These are phyloP conservation scores for Elymnias hypermnestra DNA, from an alignment of 1,140 invertebrate genomes.

Conservation along the genomic window DNA sequence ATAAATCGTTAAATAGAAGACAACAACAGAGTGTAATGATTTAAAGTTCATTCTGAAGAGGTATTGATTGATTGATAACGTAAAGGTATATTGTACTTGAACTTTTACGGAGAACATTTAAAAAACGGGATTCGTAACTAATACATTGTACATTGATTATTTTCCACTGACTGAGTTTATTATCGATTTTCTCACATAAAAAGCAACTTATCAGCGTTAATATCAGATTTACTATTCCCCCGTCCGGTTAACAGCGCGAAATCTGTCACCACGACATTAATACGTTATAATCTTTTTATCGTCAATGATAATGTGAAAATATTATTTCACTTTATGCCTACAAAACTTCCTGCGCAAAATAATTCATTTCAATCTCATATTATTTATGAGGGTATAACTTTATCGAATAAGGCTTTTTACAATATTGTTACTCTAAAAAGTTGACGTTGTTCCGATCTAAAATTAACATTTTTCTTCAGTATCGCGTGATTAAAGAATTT, in stretches of 20 bases:
- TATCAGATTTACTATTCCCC: conserved; percentile 33
- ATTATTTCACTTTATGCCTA: conserved; percentile 7
- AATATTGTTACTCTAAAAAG: no score
- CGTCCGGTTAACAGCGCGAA: conserved; percentile 27
- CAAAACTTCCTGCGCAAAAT: neutral
- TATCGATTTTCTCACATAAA: conserved; percentile 48
- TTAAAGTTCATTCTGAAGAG: no score
- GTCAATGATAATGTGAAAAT: conserved; percentile 22
- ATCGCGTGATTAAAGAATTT: no score
- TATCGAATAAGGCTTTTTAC: no score
- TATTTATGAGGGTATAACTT: neutral
- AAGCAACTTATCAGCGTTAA: conserved; percentile 34
- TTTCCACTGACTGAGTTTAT: conserved; percentile 1
- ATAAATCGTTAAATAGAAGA: no score
- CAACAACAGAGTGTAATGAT: no score
- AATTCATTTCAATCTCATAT: neutral
- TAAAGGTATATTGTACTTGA: no score
- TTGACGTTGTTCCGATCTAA: no score
- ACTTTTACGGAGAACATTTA: no score
- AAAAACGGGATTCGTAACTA: conserved; percentile 3
- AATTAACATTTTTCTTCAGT: no score
- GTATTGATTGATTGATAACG: no score
- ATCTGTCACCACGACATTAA: conserved; percentile 35
- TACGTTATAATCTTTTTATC: conserved; percentile 26
- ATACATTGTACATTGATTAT: no score